Base-by-base conservation (phyloP, 1,140 invertebrate species). In the Wiebesia pumilae region DNA sequence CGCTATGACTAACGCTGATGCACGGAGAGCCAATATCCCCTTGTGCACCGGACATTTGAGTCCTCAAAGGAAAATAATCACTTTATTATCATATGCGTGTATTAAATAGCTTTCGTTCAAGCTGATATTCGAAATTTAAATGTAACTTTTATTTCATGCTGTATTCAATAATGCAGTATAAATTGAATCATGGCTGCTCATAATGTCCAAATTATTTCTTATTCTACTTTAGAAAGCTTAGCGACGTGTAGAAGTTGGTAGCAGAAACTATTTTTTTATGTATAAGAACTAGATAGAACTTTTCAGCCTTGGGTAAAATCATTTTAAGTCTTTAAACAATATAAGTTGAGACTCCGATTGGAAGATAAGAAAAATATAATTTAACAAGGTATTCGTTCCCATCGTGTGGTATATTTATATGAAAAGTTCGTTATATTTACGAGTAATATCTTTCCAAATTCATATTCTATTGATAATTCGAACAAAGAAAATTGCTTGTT, bases 21-120 rank as follows among this genome's bases (percentile, higher is more conserved):
- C 10, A 40, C 27, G 51, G 4, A 2, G 30, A 30, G 30, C 51
- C 3, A 21, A 2, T 24, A 33, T 24, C 67, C 43, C 6, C 30
- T 14, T 9, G 47, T 58, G 38, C 75, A 10, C 35, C 47, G n/a
- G 47, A 24, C 75, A 12, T 67, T 27, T 2, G 38, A n/a, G 40
- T 30, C 58, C 43, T 85, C 84, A 85, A 85, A 85, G 84, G 67
- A 33, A 81, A 77, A 71, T 77, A 85, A 85, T 85, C 81, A 85
- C 77, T 81, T 81, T 79, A 85, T 85, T 73, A 81, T 35, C 67
- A 19, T 24, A 19, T 30, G 62, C 78, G 14, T 43, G 21, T 4
- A 79, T 85, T 78, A 62, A 69, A 73, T 69, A 58, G 43, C 43
- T 58, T 40, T 75, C 51, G 67, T 21, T 62, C 35, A 24, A 27